Evolutionary conservation across 2,888 invertebrate species (phyloP).

Genomic region (Temnothorax unifasciatus): DNA sequence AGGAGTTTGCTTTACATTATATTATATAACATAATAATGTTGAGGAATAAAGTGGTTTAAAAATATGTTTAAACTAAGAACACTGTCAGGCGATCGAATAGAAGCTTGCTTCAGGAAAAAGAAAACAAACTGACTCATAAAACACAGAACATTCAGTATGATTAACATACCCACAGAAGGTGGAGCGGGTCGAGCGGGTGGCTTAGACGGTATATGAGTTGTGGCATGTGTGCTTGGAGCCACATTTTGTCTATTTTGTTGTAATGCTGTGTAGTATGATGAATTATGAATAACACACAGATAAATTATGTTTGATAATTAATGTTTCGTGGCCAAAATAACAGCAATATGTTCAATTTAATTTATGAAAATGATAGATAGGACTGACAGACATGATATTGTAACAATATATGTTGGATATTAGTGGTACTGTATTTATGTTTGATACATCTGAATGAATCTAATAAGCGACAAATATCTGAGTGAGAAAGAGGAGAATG

Average conservation of each 20-base stretch:
- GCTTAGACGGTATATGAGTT: slow-evolving; percentile 84
- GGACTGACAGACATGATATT: background rate
- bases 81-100: slow-evolving; percentile 39
- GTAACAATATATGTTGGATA: slow-evolving; percentile 16
- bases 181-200: slow-evolving; percentile 86
- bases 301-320: slow-evolving; percentile 58
- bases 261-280: slow-evolving; percentile 84
- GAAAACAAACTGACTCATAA: slow-evolving; percentile 53
- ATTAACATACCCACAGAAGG: slow-evolving; percentile 85
- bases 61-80: slow-evolving; percentile 45
- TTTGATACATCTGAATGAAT: slow-evolving; percentile 15
- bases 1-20: slow-evolving; percentile 17
- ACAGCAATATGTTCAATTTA: background rate
- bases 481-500: background rate
- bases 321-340: slow-evolving; percentile 43
- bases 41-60: slow-evolving; percentile 33
- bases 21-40: background rate
- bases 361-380: slow-evolving; percentile 7
- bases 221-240: slow-evolving; percentile 83
- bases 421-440: background rate
- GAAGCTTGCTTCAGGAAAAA: slow-evolving; percentile 50
- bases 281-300: slow-evolving; percentile 74
- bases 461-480: background rate
- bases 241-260: slow-evolving; percentile 84
- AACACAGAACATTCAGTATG: slow-evolving; percentile 60